These are phyloP conservation scores for Tetranychus cinnabarinus DNA, from an alignment of 1,140 invertebrate species.

Conservation along the genomic window DNA sequence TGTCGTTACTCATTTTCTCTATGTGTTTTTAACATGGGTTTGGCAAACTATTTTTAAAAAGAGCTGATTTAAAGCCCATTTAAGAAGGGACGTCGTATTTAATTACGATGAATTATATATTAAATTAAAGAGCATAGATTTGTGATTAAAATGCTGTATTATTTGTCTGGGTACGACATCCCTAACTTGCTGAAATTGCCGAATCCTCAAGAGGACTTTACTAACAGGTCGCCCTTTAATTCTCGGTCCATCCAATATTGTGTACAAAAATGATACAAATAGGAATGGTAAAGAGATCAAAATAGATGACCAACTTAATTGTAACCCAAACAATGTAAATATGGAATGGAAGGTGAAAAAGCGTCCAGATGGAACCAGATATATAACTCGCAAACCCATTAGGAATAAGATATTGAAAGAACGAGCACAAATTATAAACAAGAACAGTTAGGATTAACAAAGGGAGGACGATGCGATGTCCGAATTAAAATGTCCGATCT, in stretches of 20 bases:
- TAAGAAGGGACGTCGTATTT: too few relatives aligned
- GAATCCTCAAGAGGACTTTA: too few relatives aligned
- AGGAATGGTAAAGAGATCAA: background rate
- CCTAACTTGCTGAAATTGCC: too few relatives aligned
- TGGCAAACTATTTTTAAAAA: too few relatives aligned
- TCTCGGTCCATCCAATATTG: background rate
- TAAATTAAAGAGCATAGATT: too few relatives aligned
- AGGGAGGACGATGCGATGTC: slow-evolving; percentile 60
- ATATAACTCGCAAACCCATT: slow-evolving; percentile 45
- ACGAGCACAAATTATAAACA: slow-evolving; percentile 36
- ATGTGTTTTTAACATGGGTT: too few relatives aligned
- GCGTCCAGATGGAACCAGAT: slow-evolving; percentile 46
- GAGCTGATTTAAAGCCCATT: too few relatives aligned
- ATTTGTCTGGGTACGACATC: too few relatives aligned
- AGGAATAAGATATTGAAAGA: slow-evolving; percentile 41
- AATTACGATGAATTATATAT: too few relatives aligned
- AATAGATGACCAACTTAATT: background rate
- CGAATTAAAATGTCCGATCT: slow-evolving; percentile 55
- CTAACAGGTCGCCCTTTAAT: background rate
- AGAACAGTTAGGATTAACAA: slow-evolving; percentile 41
- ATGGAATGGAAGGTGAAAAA: slow-evolving; percentile 57
- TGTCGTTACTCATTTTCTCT: too few relatives aligned
- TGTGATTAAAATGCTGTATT: too few relatives aligned
- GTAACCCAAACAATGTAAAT: background rate
- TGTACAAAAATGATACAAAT: background rate